Evolutionary conservation across 1,140 invertebrate genomes (phyloP).

Genomic region (Mylabris phalerata): DNA sequence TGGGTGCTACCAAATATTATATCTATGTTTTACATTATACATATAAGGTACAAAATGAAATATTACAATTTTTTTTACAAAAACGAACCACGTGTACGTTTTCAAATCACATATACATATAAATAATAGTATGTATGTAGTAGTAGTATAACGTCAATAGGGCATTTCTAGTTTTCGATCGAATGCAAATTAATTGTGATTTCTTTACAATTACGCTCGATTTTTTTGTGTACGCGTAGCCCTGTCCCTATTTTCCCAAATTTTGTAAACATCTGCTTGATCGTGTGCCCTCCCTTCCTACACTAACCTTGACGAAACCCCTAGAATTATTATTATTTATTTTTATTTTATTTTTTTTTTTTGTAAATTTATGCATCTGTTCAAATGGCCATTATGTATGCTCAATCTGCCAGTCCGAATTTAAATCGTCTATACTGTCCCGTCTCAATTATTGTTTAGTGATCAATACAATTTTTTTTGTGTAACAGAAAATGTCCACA

Average conservation of each 20-base stretch:
- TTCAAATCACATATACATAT: conserved; percentile 1
- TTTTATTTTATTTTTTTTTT: conserved; percentile 16
- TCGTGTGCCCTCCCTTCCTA: conserved; percentile 22
- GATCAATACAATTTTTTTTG: background rate
- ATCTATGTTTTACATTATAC: conserved; percentile 32
- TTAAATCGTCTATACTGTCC: background rate
- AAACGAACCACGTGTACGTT: conserved; percentile 3
- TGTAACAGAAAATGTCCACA: too few species aligned
- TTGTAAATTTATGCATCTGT: conserved; percentile 36
- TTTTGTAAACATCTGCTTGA: conserved; percentile 35
- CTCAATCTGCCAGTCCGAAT: conserved; percentile 7
- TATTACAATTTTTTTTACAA: conserved; percentile 10
- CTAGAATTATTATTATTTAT: conserved; percentile 10
- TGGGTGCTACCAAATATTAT: conserved; percentile 38
- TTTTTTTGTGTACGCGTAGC: conserved; percentile 17
- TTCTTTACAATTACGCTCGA: conserved; percentile 33
- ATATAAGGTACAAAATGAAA: conserved; percentile 25
- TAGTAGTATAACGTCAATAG: background rate
- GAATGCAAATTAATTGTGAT: conserved; percentile 30
- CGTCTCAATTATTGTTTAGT: background rate
- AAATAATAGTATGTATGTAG: too few species aligned
- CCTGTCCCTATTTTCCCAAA: conserved; percentile 31
- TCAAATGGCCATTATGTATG: conserved; percentile 17
- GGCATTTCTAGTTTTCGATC: conserved; percentile 15
- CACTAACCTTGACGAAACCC: conserved; percentile 21